Percentiles rank a stretch among this genome's conserved stretches.
Conservation (phyloP, 2,888 invertebrate species). For the Perdita meconis region DNA sequence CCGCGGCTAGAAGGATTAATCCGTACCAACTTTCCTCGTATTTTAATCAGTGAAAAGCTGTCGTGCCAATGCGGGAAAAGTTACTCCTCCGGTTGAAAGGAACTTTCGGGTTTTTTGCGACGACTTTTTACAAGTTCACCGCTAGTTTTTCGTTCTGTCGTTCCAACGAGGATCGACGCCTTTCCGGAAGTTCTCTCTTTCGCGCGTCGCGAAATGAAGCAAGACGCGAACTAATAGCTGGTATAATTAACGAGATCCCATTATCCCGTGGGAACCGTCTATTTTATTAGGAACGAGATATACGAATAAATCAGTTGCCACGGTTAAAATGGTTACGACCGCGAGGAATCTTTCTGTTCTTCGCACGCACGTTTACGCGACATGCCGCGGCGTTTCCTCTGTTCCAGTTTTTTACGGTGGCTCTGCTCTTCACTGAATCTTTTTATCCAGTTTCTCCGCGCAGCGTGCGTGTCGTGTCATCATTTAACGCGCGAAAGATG, state of each 20-base stretch:
- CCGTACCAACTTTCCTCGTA: constrained; percentile 28
- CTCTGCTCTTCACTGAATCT: not conserved
- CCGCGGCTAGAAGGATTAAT: not conserved
- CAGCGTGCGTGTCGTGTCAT: not conserved
- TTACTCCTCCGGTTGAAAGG: constrained; percentile 8
- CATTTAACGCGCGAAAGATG: not conserved
- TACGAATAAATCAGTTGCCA: constrained; percentile 64
- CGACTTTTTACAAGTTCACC: constrained; percentile 34
- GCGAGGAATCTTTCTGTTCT: constrained; percentile 25
- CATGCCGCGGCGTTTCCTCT: constrained; percentile 15
- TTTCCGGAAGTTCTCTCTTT: constrained; percentile 39
- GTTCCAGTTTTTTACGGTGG: constrained; percentile 39
- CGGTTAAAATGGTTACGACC: constrained; percentile 29
- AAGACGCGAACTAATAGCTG: constrained; percentile 34
- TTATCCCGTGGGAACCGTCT: constrained; percentile 62
- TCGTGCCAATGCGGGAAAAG: constrained; percentile 43
- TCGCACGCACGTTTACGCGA: constrained; percentile 44
- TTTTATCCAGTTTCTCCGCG: not conserved
- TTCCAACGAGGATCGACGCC: constrained; percentile 24
- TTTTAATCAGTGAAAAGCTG: constrained; percentile 61
- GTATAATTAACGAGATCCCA: constrained; percentile 49
- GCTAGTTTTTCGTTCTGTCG: not conserved
- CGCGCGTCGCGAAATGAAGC: constrained; percentile 8
- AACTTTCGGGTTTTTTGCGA: constrained; percentile 33
- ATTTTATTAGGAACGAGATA: constrained; percentile 64